Percentiles rank a stretch among this genome's conserved stretches.
Conservation (phyloP, 2,113 vertebrate species). For the Halcyon senegalensis region DNA sequence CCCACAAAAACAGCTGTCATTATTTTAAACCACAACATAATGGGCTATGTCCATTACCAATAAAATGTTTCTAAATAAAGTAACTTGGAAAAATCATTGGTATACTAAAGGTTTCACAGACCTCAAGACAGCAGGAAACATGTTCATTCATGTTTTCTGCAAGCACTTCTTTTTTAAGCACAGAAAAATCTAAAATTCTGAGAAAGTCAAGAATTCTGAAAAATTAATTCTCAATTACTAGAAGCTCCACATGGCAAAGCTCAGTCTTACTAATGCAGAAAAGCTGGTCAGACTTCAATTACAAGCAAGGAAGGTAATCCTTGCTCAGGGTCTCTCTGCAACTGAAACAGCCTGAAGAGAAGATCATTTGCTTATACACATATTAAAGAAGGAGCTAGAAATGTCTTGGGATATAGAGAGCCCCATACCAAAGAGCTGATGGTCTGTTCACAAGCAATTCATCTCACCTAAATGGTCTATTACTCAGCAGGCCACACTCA, state of each 20-base stretch:
- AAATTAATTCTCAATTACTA: background rate
- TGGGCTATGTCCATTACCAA: background rate
- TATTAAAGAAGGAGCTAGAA: background rate
- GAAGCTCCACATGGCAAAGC: background rate
- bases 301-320: background rate
- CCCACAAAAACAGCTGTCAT: background rate
- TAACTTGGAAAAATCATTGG: background rate
- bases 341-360: background rate
- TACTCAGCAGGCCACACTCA: background rate
- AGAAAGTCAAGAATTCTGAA: background rate
- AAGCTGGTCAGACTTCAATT: background rate
- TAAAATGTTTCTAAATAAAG: background rate
- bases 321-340: background rate
- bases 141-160: background rate
- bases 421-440: background rate
- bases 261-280: background rate
- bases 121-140: background rate
- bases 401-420: background rate
- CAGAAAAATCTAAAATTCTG: background rate
- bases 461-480: background rate
- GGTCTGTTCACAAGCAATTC: background rate
- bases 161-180: accelerated
- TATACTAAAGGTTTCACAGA: background rate
- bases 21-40: slow-evolving; percentile 2
- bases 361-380: background rate